Evolutionary conservation across 2,113 vertebrate genomes (phyloP).

Genomic region (Tyrannus savana): DNA sequence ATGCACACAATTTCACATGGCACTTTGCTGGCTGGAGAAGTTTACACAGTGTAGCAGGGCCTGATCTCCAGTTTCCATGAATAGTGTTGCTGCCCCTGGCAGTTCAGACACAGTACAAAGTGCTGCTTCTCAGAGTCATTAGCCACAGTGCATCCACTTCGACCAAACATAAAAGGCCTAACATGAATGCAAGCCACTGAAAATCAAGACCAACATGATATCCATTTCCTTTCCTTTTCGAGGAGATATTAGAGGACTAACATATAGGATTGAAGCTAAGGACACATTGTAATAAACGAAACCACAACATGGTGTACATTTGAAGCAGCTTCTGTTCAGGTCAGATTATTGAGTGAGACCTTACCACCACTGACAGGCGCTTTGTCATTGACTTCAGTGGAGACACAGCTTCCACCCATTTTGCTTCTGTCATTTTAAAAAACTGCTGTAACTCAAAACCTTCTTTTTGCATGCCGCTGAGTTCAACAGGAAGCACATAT

Average conservation of each 20-base stretch:
- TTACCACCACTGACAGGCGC: not conserved
- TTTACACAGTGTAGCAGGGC: not conserved
- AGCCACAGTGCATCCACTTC: not conserved
- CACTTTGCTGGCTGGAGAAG: not conserved
- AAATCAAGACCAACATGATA: not conserved
- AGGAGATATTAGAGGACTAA: not conserved
- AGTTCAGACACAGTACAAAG: not conserved
- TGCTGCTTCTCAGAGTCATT: rapidly evolving
- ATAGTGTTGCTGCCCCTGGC: not conserved
- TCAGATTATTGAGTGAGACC: not conserved
- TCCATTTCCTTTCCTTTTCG: not conserved
- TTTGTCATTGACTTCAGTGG: not conserved
- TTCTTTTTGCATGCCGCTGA: conserved; percentile 6
- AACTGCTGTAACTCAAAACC: conserved; percentile 49
- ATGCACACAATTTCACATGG: not conserved
- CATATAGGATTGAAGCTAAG: not conserved
- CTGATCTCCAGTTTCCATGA: not conserved
- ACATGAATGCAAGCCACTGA: not conserved
- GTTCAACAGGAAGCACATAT: conserved; percentile 59
- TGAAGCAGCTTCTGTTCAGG: not conserved
- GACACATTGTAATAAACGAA: not conserved
- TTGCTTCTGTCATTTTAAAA: conserved; percentile 23
- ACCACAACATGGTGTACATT: not conserved
- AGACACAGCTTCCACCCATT: not conserved
- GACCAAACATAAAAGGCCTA: not conserved